A percentile compares a stretch with the other conserved stretches of the same genome.
Evolutionary conservation across 2,113 vertebrate genomes (phyloP).

Genomic region (Sclerurus mexicanus): DNA sequence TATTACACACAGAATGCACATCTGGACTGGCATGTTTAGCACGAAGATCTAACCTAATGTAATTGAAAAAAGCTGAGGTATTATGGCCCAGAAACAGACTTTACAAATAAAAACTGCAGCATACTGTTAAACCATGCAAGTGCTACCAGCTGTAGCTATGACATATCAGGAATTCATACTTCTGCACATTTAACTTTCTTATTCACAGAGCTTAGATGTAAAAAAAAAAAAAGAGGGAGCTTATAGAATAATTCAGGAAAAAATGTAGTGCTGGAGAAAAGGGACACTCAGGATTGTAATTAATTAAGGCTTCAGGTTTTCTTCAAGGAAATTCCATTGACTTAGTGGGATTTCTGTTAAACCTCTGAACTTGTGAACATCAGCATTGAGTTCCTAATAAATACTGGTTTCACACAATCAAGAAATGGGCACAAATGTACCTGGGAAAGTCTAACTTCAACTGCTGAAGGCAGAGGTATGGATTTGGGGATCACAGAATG

Average conservation of each 20-base stretch:
- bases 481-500: neutral
- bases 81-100: neutral
- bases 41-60: constrained; percentile 1
- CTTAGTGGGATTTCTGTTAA: neutral
- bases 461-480: neutral
- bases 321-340: neutral
- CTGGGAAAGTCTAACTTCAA: neutral
- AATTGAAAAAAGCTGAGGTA: constrained; percentile 26
- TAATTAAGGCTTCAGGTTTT: neutral
- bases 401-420: neutral
- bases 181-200: neutral
- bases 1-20: neutral
- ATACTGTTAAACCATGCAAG: constrained; percentile 5
- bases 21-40: constrained; percentile 22
- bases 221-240: neutral
- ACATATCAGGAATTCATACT: constrained; percentile 6
- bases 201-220: neutral
- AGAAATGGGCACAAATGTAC: neutral
- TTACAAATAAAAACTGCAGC: constrained; percentile 24
- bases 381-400: neutral
- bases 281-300: neutral
- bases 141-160: constrained; percentile 32
- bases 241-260: neutral
- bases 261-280: neutral
- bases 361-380: neutral